Evolutionary conservation across 2,797 vertebrate genomes (phyloP).

Genomic region (Chelon labrosus): DNA sequence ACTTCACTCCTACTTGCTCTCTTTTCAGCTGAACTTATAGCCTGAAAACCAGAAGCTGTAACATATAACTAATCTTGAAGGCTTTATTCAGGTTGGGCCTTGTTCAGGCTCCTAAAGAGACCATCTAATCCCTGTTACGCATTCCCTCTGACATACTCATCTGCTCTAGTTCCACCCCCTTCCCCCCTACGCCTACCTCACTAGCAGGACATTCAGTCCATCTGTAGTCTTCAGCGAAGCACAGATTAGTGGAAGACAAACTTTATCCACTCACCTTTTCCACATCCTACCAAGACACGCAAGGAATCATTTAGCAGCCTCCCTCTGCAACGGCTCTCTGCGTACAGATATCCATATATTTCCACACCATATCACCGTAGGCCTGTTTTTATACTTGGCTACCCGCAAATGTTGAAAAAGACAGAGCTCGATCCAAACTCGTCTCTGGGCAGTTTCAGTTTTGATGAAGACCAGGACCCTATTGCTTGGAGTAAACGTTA

Average conservation of each 20-base stretch:
- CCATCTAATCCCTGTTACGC: constrained; percentile 54
- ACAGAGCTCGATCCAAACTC: constrained; percentile 49
- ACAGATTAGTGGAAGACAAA: constrained; percentile 50
- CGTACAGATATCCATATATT: constrained; percentile 48
- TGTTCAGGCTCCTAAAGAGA: constrained; percentile 58
- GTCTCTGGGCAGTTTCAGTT: constrained; percentile 64
- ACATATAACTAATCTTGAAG: constrained; percentile 51
- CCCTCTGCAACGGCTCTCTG: constrained; percentile 42
- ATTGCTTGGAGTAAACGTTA: constrained; percentile 61
- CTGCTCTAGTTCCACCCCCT: constrained; percentile 6
- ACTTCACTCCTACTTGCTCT: constrained; percentile 10
- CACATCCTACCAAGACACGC: constrained; percentile 50
- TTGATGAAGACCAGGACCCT: constrained; percentile 69
- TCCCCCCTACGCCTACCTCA: not conserved
- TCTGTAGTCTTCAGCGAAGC: constrained; percentile 56
- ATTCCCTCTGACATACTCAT: constrained; percentile 50
- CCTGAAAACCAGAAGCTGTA: constrained; percentile 50
- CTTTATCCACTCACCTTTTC: constrained; percentile 60
- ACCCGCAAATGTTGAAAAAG: constrained; percentile 52
- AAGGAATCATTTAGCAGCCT: constrained; percentile 55
- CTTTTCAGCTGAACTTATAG: constrained; percentile 22
- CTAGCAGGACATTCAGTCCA: constrained; percentile 42
- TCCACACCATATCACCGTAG: constrained; percentile 54
- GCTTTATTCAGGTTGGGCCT: constrained; percentile 64
- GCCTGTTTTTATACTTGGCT: constrained; percentile 62